Conservation (phyloP, 2,113 vertebrate genomes). For the Neolamprologus toae region DNA sequence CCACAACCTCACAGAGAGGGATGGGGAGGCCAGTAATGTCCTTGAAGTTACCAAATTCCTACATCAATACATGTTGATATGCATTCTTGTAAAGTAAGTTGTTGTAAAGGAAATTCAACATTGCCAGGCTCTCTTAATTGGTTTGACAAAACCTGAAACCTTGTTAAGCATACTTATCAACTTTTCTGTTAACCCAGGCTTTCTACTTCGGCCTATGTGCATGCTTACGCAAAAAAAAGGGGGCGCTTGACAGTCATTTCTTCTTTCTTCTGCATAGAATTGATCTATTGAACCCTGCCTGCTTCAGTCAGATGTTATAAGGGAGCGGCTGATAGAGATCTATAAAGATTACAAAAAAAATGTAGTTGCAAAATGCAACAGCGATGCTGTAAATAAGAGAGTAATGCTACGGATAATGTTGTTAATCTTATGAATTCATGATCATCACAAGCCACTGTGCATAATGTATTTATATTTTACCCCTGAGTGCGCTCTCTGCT, state of each 20-base stretch:
- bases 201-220: neutral
- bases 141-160: neutral
- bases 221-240: rapidly evolving
- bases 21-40: neutral
- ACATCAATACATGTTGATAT: neutral
- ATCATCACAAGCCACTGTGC: neutral
- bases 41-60: neutral
- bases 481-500: neutral
- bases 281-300: neutral
- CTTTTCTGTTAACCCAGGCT: neutral
- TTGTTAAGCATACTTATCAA: neutral
- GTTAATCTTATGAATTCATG: neutral
- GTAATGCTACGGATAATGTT: neutral
- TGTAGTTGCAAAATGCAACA: neutral
- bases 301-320: neutral
- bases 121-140: neutral
- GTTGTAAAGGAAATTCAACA: neutral
- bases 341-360: neutral
- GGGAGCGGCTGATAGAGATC: neutral
- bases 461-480: neutral
- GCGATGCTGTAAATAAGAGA: neutral
- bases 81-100: neutral
- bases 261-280: neutral
- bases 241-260: neutral
- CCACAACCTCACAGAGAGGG: neutral